Conservation (phyloP, 2,888 invertebrate genomes). For the Apomyelois bistriatella region DNA sequence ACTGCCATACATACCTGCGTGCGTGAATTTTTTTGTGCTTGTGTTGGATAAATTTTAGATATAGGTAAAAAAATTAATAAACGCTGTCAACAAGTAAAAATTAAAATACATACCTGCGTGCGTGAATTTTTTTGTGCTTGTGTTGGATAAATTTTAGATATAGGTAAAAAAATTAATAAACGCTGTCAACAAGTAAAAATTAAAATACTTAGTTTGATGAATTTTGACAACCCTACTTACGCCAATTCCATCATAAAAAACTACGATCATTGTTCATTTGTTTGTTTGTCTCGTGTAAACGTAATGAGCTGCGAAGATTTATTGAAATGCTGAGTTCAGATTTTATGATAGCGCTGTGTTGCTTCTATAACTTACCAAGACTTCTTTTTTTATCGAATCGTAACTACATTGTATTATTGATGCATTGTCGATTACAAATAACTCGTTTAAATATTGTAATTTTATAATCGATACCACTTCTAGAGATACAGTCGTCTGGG, state of each 20-base stretch:
- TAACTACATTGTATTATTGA: background rate
- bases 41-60: too few relatives aligned
- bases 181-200: too few relatives aligned
- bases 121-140: too few relatives aligned
- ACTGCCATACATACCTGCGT: too few relatives aligned
- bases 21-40: too few relatives aligned
- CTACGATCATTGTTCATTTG: constrained; percentile 1
- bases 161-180: too few relatives aligned
- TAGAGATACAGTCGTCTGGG: too few relatives aligned
- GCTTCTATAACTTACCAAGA: background rate
- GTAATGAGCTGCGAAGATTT: constrained; percentile 3
- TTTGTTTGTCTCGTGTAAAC: constrained; percentile 9
- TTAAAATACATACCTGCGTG: too few relatives aligned
- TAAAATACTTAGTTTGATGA: background rate
- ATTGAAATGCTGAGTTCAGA: background rate
- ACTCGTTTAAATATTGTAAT: background rate
- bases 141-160: too few relatives aligned
- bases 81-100: too few relatives aligned
- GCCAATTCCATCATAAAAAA: background rate
- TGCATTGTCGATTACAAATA: constrained; percentile 1
- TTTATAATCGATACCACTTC: background rate
- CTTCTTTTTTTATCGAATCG: background rate
- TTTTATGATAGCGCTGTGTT: background rate
- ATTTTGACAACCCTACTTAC: background rate
- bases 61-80: too few relatives aligned